These are phyloP conservation scores for Alectura lathami DNA, from an alignment of 2,113 vertebrate genomes.

Conservation along the genomic window DNA sequence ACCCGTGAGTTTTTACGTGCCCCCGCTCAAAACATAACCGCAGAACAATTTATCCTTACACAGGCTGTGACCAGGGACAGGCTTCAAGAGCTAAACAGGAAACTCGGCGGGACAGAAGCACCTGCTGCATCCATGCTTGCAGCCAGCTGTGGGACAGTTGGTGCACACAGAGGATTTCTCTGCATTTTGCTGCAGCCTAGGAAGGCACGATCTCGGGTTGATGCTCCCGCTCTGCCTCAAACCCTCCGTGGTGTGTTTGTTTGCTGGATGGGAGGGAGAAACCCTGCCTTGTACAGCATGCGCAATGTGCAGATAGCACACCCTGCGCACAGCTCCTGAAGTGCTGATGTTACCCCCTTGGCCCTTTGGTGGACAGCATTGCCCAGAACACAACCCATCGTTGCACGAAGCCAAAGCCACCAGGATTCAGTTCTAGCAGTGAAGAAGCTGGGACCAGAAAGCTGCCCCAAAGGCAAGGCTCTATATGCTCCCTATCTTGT, in stretches of 20 bases:
- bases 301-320: too few relatives aligned
- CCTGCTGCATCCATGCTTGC: not conserved
- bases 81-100: not conserved
- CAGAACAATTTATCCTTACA: not conserved
- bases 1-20: not conserved
- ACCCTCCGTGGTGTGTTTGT: too few relatives aligned
- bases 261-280: too few relatives aligned
- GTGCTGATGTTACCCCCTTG: accelerated
- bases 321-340: too few relatives aligned
- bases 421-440: constrained; percentile 5
- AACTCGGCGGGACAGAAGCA: not conserved
- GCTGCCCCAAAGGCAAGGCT: not conserved
- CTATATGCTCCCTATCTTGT: not conserved
- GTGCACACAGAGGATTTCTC: not conserved
- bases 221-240: too few relatives aligned
- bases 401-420: constrained; percentile 4
- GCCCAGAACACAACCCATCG: not conserved
- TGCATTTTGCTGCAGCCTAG: not conserved
- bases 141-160: not conserved
- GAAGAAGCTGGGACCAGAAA: not conserved
- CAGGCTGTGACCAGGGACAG: not conserved
- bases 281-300: too few relatives aligned
- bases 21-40: not conserved
- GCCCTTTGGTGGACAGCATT: not conserved
- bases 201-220: too few relatives aligned